These are phyloP conservation scores for Carterocephalus palaemon DNA, from an alignment of 2,888 invertebrate genomes.

Conservation along the genomic window DNA sequence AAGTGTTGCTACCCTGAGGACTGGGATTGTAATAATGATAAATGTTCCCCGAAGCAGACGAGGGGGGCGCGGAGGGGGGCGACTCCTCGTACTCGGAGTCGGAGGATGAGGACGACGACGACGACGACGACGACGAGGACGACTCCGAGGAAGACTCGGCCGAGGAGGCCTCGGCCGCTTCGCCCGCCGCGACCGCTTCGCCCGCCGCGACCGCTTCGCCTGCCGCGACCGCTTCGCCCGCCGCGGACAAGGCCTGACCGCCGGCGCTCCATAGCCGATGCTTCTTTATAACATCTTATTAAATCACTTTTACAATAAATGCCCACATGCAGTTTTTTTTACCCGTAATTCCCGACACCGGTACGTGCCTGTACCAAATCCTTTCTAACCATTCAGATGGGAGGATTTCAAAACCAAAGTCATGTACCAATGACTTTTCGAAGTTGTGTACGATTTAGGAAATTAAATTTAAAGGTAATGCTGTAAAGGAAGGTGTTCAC, in stretches of 20 bases:
- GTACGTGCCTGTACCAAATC: no score
- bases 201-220: slow-evolving; percentile 12
- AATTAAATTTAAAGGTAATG: no score
- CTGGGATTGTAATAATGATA: no score
- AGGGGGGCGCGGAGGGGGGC: slow-evolving; percentile 64
- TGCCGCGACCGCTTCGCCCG: background rate
- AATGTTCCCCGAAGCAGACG: slow-evolving; percentile 78
- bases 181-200: slow-evolving; percentile 12
- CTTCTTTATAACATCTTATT: background rate
- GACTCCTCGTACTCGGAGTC: slow-evolving; percentile 64
- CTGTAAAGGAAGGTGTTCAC: no score
- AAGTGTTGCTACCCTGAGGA: no score
- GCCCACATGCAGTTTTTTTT: background rate
- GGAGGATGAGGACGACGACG: slow-evolving; percentile 72
- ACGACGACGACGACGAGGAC: slow-evolving; percentile 53
- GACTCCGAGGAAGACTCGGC: slow-evolving; percentile 42
- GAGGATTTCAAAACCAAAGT: no score
- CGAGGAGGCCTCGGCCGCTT: slow-evolving; percentile 36
- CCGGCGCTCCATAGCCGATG: background rate
- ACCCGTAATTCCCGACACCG: background rate
- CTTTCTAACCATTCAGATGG: no score
- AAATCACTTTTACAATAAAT: slow-evolving; percentile 1
- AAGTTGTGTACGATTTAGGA: no score
- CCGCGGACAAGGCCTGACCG: background rate
- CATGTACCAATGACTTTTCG: no score